Evolutionary conservation across 2,113 vertebrate genomes (phyloP), one percentile per base, ranked within the genome.

Genomic region (Malurus alboscapulatus): DNA sequence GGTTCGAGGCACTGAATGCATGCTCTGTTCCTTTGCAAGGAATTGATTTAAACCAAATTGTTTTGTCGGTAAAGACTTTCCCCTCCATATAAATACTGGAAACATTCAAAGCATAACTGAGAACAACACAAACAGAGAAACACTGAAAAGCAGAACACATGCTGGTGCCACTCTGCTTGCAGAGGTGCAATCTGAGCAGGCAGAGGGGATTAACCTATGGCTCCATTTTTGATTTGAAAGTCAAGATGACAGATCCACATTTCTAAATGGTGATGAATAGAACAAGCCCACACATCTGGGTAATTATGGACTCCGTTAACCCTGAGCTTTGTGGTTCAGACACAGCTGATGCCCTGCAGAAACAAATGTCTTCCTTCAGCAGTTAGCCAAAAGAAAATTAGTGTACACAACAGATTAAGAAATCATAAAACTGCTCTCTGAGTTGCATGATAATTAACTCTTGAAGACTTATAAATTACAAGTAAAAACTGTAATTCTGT

Each of bases 291-390:
- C 67, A 7, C 78, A 74, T 26, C 68, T 65, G 71, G 58, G 1
- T 69, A 62, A 93, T 83, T 79, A 91, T 0, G 2, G 76, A 27
- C 78, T 62, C 91, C 3, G 38, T 63, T 93, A 91, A 94, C 90
- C 87, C 67, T 15, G 16, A n/a, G 71, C 91, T 74, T 29, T 93
- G 92, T 55, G 87, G 68, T 7, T 88, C 87, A 88, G 79, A 32
- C 78, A 69, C 82, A 80, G 94, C 78, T 67, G 84, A 90, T 90
- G 92, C 78, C 93, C 94, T 69, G 59, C 69, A 93, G 94, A 77
- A 90, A 88, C 92, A 84, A 87, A 90, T 55, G 55, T n/a, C 90
- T 95, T 54, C 55, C 68, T 86, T 83, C 79, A 81, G 91, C 65
- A 94, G 72, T n/a, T 69, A 57, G 87, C 81, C 85, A 58, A 67